Evolutionary conservation across 2,113 vertebrate species (phyloP).

Genomic region (Malaclemys terrapin): DNA sequence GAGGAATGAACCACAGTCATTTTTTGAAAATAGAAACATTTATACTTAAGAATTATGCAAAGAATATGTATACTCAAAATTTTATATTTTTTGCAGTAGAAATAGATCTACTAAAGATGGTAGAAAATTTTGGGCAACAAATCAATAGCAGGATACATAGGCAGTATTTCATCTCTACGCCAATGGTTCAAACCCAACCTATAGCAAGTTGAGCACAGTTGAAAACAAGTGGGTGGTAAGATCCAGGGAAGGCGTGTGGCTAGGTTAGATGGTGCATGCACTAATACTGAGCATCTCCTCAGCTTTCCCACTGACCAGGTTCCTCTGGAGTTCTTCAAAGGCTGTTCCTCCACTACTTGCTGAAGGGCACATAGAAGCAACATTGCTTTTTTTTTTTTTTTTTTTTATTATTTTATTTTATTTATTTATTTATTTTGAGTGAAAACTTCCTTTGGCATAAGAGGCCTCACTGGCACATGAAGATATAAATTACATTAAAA

Average conservation of each 20-base stretch:
- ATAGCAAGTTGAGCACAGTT: not conserved
- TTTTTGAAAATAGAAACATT: not conserved
- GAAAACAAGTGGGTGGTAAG: not conserved
- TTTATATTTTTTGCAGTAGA: not conserved
- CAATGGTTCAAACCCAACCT: not conserved
- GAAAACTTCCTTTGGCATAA: not conserved
- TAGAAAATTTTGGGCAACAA: not conserved
- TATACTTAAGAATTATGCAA: not conserved
- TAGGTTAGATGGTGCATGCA: not conserved
- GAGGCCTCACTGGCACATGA: not conserved
- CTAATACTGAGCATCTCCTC: not conserved
- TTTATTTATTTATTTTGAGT: not conserved
- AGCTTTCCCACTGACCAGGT: not conserved
- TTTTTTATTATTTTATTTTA: not conserved
- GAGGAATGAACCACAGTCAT: not conserved
- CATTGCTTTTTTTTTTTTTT: not conserved
- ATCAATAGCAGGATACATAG: not conserved
- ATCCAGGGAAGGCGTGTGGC: not conserved
- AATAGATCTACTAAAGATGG: rapidly evolving
- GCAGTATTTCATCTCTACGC: not conserved
- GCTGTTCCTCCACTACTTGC: not conserved
- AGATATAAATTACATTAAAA: not conserved
- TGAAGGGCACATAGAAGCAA: not conserved
- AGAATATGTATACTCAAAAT: not conserved
- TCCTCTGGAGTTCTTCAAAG: not conserved